Conservation (phyloP, 2,797 vertebrate species). For the Channallabes apus region DNA sequence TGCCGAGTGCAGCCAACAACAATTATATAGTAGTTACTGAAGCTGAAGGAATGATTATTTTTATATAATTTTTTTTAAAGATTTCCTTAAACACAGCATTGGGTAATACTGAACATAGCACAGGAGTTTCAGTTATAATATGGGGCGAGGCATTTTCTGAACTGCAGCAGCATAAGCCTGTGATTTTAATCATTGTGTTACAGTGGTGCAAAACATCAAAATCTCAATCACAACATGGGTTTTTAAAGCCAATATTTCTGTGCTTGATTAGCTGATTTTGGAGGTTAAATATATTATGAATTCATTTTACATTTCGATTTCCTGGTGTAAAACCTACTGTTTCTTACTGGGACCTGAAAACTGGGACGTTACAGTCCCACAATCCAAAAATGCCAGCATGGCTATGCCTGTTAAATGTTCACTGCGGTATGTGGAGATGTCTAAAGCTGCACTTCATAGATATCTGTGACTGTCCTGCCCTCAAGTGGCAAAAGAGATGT, state of each 20-base stretch:
- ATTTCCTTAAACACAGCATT: neutral
- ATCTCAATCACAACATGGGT: neutral
- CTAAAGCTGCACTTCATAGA: neutral
- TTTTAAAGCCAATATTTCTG: neutral
- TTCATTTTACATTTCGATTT: neutral
- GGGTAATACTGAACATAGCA: neutral
- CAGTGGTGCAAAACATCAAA: neutral
- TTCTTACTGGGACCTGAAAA: neutral
- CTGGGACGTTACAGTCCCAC: neutral
- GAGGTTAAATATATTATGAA: neutral
- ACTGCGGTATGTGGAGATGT: neutral
- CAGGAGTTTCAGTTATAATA: neutral
- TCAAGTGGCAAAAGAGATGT: slow-evolving; percentile 18
- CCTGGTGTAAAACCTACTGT: neutral
- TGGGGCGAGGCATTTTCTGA: neutral
- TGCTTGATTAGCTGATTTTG: neutral
- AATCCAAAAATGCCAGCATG: neutral
- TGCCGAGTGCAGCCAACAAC: too few species aligned
- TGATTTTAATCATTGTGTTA: neutral
- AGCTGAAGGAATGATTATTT: neutral
- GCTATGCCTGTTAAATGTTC: neutral
- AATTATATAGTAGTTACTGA: neutral
- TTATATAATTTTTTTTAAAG: neutral
- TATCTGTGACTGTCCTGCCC: slow-evolving; percentile 32
- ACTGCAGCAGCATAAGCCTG: neutral